Percentiles rank a stretch among this genome's conserved stretches.
Evolutionary conservation across 2,888 invertebrate species (phyloP).

Genomic region (Epistrophella euchroma): DNA sequence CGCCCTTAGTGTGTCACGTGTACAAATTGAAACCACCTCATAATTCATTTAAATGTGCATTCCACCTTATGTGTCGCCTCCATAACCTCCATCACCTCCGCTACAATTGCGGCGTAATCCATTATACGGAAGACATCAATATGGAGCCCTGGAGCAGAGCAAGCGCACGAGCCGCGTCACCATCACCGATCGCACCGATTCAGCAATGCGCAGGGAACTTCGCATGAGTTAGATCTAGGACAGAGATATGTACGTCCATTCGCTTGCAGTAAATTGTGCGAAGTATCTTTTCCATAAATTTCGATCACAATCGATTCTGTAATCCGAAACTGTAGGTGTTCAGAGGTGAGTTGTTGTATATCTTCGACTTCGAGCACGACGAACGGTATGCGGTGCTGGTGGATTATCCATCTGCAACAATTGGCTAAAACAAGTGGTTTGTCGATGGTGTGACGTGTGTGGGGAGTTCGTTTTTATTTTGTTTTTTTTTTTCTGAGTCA

Average conservation of each 20-base stretch:
- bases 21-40: conserved; percentile 53
- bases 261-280: conserved; percentile 53
- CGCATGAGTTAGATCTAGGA: conserved; percentile 66
- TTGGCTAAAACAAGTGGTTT: conserved; percentile 63
- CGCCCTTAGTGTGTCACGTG: conserved; percentile 62
- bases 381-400: conserved; percentile 33
- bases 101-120: conserved; percentile 21
- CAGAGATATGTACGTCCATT: conserved; percentile 42
- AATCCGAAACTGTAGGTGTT: conserved; percentile 44
- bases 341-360: conserved; percentile 36
- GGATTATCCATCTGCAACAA: conserved; percentile 59
- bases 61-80: conserved; percentile 40
- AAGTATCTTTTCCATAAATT: conserved; percentile 65
- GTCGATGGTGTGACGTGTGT: conserved; percentile 26
- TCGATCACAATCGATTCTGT: conserved; percentile 71
- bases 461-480: background rate
- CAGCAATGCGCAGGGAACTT: conserved; percentile 6
- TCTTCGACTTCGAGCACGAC: background rate
- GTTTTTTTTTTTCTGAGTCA: conserved; percentile 8
- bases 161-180: conserved; percentile 43
- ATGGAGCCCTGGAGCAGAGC: conserved; percentile 37
- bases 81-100: conserved; percentile 18
- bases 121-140: conserved; percentile 42
- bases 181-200: conserved; percentile 21
- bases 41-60: conserved; percentile 55